Evolutionary conservation across 2,888 invertebrate species (phyloP), one percentile per base, ranked within the genome.

Genomic region (Drosophila longiperda): DNA sequence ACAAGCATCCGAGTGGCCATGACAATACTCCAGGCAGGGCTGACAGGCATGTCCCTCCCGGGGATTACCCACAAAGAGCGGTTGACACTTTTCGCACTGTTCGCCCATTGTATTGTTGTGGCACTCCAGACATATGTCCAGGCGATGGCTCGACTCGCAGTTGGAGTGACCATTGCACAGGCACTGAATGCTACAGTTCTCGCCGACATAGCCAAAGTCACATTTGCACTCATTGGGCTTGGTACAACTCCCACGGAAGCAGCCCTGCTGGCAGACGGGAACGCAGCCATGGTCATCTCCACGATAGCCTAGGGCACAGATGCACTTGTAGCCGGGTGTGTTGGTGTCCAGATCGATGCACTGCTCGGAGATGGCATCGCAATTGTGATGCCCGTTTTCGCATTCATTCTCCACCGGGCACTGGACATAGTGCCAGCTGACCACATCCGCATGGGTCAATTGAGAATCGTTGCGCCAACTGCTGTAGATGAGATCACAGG

Each of bases 371-470:
- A 96, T 95, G 0, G 95, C 94, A 92, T 97, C 96, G 92, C 99
- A 99, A 67, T 96, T 97, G 91, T 99, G 98, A 92, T 99, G 99
- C 5, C 95, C 95, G 92, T 99, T 99, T 50, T 94, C 94, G 91
- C 99, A 99, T 93, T 99, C 99, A 91, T 99, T 96, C 93, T 99
- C 99, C 0, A 96, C 96, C 1, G 98, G 99, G 90, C 98, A 98
- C 52, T 95, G 95, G 0, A 97, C 96, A 90, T 98, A 99, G 89
- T 98, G 95, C 98, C 99, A 99, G 0, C 96, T 95, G 74, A 96
- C 96, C 0, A 94, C 94, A 33, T 94, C 94, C 45, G 95, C 94
- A 5, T 93, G 93, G 3, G 91, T 91, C 4, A 91, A 58, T 53
- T 90, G 90, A 0, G 92, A 83, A 32, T 92, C 92, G 61, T 93